Conservation (phyloP, 1,140 invertebrate species). For the Drosophila tristis region DNA sequence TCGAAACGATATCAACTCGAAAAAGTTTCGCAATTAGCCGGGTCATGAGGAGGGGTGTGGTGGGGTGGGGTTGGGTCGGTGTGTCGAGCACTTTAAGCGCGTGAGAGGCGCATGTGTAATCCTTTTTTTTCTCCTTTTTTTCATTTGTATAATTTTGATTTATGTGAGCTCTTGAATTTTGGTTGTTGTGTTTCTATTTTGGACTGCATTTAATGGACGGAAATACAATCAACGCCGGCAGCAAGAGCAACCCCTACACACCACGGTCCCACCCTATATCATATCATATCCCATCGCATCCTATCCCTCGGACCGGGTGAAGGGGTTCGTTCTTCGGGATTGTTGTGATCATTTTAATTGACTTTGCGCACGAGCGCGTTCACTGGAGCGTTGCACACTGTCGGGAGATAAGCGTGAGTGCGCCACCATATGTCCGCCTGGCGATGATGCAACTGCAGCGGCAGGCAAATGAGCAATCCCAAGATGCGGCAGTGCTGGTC, state of each 20-base stretch:
- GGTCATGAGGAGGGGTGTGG: constrained; percentile 1
- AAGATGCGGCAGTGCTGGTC: constrained; percentile 40
- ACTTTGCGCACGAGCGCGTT: constrained; percentile 78
- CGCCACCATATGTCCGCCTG: constrained; percentile 29
- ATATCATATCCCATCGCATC: not conserved
- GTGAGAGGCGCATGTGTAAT: constrained; percentile 40
- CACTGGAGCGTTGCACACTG: constrained; percentile 53
- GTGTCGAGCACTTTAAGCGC: constrained; percentile 50
- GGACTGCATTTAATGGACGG: constrained; percentile 71
- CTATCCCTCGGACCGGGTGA: constrained; percentile 29
- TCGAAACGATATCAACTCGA: constrained; percentile 53
- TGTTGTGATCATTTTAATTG: constrained; percentile 83
- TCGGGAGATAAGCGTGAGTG: constrained; percentile 37
- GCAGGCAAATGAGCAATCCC: constrained; percentile 65
- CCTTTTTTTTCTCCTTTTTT: constrained; percentile 41
- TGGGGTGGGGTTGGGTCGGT: constrained; percentile 2
- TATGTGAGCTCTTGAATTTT: constrained; percentile 50
- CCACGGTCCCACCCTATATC: not conserved
- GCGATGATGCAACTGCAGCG: constrained; percentile 44
- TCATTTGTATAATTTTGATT: constrained; percentile 68
- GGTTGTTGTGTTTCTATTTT: constrained; percentile 55
- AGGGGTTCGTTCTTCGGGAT: constrained; percentile 60
- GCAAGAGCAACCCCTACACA: constrained; percentile 48
- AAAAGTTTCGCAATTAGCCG: constrained; percentile 43
- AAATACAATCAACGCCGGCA: constrained; percentile 74